phyloP scores from a whole-genome alignment of 2,888 invertebrate species.

The Zygaena filipendulae region DNA sequence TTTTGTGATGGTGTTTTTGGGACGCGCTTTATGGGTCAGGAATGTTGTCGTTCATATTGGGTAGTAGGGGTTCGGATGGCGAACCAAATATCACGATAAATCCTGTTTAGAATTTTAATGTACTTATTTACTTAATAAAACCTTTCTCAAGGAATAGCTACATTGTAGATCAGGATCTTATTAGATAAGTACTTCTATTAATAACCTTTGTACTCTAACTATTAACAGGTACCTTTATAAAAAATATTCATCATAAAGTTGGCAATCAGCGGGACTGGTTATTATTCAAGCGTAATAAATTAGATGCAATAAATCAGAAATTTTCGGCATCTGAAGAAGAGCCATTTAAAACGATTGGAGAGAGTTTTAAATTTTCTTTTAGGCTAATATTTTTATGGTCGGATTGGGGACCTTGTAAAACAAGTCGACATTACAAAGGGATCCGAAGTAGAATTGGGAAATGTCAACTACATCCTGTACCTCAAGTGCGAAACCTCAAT shows the following conservation, averaged over 20 bases:
- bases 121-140: too few species aligned
- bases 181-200: not conserved
- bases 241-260: slow-evolving; percentile 22
- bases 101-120: too few species aligned
- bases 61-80: too few species aligned
- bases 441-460: slow-evolving; percentile 48
- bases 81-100: too few species aligned
- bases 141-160: too few species aligned
- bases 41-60: too few species aligned
- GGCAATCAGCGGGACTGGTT: slow-evolving; percentile 61
- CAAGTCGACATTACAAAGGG: slow-evolving; percentile 38
- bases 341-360: slow-evolving; percentile 43
- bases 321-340: slow-evolving; percentile 42
- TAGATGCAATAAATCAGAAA: slow-evolving; percentile 48
- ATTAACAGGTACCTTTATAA: slow-evolving; percentile 13
- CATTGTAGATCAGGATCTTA: too few species aligned
- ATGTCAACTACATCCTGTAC: slow-evolving; percentile 48
- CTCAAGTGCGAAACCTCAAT: too few species aligned
- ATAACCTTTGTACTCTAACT: not conserved
- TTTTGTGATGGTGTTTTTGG: too few species aligned
- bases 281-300: slow-evolving; percentile 48
- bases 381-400: slow-evolving; percentile 62
- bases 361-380: slow-evolving; percentile 37
- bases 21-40: too few species aligned
- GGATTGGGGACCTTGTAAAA: slow-evolving; percentile 62